Evolutionary conservation across 1,140 invertebrate genomes (phyloP), one percentile per base, ranked within the genome.

Genomic region (Elysia chlorotica): DNA sequence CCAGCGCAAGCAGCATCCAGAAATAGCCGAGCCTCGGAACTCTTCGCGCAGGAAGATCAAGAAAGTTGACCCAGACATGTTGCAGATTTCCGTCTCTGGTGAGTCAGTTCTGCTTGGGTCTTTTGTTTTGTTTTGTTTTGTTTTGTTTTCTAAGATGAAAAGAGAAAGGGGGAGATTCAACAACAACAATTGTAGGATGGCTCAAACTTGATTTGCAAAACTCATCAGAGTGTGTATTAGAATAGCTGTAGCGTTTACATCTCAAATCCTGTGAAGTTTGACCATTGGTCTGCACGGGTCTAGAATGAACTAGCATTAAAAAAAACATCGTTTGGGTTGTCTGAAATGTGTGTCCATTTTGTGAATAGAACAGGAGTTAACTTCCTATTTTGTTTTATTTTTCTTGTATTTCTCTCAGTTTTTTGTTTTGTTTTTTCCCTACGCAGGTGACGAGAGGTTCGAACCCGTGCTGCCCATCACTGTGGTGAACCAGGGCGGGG

Each of bases 1-100:
- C 87, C 92, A 94, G 82, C 89, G 93, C 1, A 93, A 93, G 76
- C 92, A 93, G 62, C 94, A 95, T 83, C 82, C 90, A 17, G 87
- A 89, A 48, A 67, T 89, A 31, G 85, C 89, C 57, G 85, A 87
- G 3, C 75, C 78, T 31, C 30, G 65, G 17, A 65, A 73, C n/a
- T n/a, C n/a, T n/a, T 77, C 73, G 14, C 65, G 77, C 61, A 54
- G 74, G 5, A 74, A 76, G 33, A 61, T 71, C n/a, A 65, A 66
- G 23, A 76, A 73, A n/a, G 69, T n/a, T n/a, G n/a, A n/a, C n/a
- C n/a, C n/a, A n/a, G n/a, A n/a, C n/a, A n/a, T n/a, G n/a, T n/a
- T n/a, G n/a, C n/a, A n/a, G n/a, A n/a, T n/a, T n/a, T n/a, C n/a
- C n/a, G n/a, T n/a, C n/a, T n/a, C n/a, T n/a, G n/a, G n/a, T n/a